phyloP scores from a whole-genome alignment of 2,113 vertebrate genomes.

The Megaceryle maxima region DNA sequence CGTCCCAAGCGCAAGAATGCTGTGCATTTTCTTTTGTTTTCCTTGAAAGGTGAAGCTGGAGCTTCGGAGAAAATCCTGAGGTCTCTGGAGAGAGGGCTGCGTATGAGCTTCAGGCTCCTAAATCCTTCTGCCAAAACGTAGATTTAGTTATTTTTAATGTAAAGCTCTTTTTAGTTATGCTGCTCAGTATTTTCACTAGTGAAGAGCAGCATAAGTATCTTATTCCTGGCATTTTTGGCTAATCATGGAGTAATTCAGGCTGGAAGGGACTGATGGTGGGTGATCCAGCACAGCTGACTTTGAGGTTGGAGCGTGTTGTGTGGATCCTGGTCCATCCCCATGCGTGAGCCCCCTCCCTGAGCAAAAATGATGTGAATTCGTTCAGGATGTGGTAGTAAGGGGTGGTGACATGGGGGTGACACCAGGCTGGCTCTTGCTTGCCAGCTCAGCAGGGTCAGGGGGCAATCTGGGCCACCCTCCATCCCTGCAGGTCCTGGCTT shows the following conservation, averaged over 20 bases:
- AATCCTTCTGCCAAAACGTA: neutral
- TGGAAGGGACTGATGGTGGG: neutral
- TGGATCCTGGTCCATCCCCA: neutral
- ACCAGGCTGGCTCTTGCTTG: neutral
- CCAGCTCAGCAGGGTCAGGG: neutral
- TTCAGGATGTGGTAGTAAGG: neutral
- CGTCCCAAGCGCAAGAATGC: no score
- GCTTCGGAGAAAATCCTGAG: neutral
- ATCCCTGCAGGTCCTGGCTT: neutral
- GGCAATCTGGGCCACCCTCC: neutral
- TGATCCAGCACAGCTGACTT: no score
- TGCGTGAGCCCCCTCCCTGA: accelerated
- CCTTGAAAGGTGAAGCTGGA: neutral
- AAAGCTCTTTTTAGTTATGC: neutral
- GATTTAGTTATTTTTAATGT: neutral
- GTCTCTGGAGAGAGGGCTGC: neutral
- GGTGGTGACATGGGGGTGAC: neutral
- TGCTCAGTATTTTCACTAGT: neutral
- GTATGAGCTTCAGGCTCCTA: accelerated
- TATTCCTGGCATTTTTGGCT: neutral
- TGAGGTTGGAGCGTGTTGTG: accelerated
- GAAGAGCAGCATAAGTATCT: neutral
- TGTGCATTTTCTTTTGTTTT: neutral
- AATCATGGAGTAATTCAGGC: accelerated
- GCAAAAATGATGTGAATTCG: accelerated